Conservation (phyloP, 2,113 vertebrate species). For the Lynx canadensis region DNA sequence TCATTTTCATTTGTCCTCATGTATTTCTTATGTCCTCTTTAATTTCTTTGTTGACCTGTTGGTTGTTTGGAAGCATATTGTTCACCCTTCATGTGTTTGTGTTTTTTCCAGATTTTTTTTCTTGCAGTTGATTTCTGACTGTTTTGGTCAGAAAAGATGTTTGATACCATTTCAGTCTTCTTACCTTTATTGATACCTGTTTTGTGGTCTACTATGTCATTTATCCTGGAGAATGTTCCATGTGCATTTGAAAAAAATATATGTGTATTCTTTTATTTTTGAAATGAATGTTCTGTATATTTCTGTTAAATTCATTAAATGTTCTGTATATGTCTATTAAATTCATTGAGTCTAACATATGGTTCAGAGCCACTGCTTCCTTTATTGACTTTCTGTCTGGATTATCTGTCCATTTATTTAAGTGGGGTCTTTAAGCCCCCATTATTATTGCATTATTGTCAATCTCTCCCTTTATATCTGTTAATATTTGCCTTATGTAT, state of each 20-base stretch:
- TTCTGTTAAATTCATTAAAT: not conserved
- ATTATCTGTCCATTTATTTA: not conserved
- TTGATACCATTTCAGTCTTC: not conserved
- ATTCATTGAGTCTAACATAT: not conserved
- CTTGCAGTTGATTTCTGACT: not conserved
- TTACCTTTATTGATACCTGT: not conserved
- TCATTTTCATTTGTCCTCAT: not conserved
- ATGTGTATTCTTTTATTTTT: not conserved
- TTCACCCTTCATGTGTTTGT: not conserved
- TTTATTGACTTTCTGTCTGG: not conserved
- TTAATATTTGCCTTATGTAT: not conserved
- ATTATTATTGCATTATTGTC: not conserved
- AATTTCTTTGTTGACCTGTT: not conserved
- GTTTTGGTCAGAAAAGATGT: not conserved
- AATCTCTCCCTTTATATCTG: not conserved
- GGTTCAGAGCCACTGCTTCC: not conserved
- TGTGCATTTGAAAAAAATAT: not conserved
- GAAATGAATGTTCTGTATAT: not conserved
- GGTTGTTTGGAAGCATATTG: not conserved
- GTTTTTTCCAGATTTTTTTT: not conserved
- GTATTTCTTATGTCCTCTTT: not conserved
- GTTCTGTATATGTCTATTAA: not conserved
- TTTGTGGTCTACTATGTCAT: not conserved
- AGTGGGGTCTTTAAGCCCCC: not conserved
- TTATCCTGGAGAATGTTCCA: not conserved